phyloP scores from a whole-genome alignment of 1,140 invertebrate genomes.

The Aleiodes sp. region DNA sequence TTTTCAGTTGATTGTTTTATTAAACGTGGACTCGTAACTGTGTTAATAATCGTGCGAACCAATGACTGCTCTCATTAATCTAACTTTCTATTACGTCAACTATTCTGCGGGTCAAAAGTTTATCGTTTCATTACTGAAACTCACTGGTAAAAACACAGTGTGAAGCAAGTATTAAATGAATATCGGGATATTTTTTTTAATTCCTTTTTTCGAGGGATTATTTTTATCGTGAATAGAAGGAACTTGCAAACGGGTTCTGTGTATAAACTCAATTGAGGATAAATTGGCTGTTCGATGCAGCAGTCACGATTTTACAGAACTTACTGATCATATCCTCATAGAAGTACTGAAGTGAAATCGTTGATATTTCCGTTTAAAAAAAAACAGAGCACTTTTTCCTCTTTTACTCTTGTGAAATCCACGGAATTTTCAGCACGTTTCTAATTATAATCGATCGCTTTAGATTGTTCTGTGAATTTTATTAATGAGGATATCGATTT shows the following conservation, averaged over 20 bases:
- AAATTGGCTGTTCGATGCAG: not conserved
- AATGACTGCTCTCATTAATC: not conserved
- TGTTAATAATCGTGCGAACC: no score
- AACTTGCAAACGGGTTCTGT: not conserved
- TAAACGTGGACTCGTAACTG: no score
- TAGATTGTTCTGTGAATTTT: no score
- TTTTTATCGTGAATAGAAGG: conserved; percentile 5
- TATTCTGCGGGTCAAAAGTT: not conserved
- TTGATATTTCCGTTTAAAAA: not conserved
- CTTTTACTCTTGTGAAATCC: not conserved
- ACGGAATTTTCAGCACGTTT: not conserved
- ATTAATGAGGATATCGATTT: no score
- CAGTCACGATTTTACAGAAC: conserved; percentile 9
- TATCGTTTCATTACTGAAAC: not conserved
- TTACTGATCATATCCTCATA: not conserved
- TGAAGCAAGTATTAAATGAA: conserved; percentile 8
- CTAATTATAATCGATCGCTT: no score
- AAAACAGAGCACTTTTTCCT: not conserved
- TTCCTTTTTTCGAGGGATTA: not conserved
- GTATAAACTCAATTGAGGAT: conserved; percentile 5
- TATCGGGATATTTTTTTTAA: no score
- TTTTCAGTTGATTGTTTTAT: no score
- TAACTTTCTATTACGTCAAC: not conserved
- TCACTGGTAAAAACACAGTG: not conserved
- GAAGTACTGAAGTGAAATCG: conserved; percentile 1